Percentiles rank a stretch among this genome's conserved stretches.
phyloP scores from a whole-genome alignment of 1,140 invertebrate species.

The Drosophila nikananu region DNA sequence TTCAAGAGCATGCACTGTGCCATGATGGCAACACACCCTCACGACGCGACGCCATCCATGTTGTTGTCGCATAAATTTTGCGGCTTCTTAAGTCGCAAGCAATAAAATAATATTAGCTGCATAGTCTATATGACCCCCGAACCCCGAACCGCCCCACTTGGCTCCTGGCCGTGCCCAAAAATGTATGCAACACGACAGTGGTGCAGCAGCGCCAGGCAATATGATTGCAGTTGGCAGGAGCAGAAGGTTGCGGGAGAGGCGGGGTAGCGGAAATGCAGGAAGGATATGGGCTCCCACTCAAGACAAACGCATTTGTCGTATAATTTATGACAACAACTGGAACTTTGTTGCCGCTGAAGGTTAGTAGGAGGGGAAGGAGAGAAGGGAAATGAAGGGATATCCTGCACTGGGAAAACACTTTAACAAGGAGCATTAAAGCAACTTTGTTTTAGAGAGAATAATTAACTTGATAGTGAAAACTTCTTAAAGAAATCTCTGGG shows the following conservation, averaged over 20 bases:
- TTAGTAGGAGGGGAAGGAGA: not conserved
- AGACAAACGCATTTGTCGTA: slow-evolving; percentile 82
- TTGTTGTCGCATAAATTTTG: slow-evolving; percentile 84
- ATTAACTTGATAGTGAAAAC: not conserved
- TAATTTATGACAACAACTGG: slow-evolving; percentile 72
- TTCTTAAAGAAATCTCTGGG: no score
- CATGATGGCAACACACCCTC: slow-evolving; percentile 10
- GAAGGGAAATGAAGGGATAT: not conserved
- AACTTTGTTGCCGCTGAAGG: slow-evolving; percentile 39
- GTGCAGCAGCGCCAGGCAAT: slow-evolving; percentile 71
- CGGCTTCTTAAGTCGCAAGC: slow-evolving; percentile 83
- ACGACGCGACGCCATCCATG: slow-evolving; percentile 36
- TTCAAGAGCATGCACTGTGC: slow-evolving; percentile 9
- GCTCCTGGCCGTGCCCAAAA: slow-evolving; percentile 53
- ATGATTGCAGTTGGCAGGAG: slow-evolving; percentile 74
- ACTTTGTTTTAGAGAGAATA: not conserved
- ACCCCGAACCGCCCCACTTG: not conserved
- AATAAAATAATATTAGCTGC: slow-evolving; percentile 84
- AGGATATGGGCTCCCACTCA: slow-evolving; percentile 56
- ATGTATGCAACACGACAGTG: slow-evolving; percentile 73
- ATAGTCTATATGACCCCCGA: slow-evolving; percentile 51
- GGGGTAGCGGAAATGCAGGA: not conserved
- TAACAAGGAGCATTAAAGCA: not conserved
- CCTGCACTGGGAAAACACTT: not conserved
- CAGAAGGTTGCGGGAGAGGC: slow-evolving; percentile 13